Evolutionary conservation across 2,113 vertebrate species (phyloP), one percentile per base, ranked within the genome.

Genomic region (Bufo bufo): DNA sequence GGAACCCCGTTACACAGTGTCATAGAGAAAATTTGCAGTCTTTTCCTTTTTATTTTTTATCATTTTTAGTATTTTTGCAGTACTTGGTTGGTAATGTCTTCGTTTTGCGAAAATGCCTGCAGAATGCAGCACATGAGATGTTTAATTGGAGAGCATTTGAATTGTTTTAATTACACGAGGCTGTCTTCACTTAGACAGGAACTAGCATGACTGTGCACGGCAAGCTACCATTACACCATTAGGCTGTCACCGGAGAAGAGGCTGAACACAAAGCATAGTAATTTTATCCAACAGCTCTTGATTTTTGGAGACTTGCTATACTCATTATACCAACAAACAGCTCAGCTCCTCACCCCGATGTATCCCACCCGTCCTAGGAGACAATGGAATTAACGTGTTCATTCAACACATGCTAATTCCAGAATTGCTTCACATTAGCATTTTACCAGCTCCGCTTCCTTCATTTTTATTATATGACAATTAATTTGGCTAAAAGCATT

Each of bases 171-270:
- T 95, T 94, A 92, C 90, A 87, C n/a, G 89, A 61, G 89, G 92
- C 89, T 90, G 17, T 90, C 92, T 91, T 93, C 89, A 91, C 93
- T 93, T 92, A 3, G 14, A 92, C 87, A 93, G 85, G 90, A 91
- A 85, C 81, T 33, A 5, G 85, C 91, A 92, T 90, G 77, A 89
- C 92, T 92, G 90, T 77, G 23, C 78, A 92, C 88, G 3, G 0
- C 91, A 93, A 56, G 84, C 92, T 93, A 63, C 93, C 91, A 96
- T 95, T 95, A 95, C 0, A 33, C 93, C 91, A 96, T 95, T 95
- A 95, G 0, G 23, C 90, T 94, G 91, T 94, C 95, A 92, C 92
- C 93, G 93, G 90, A 92, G 91, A 89, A 90, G 91, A 91, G 90
- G 75, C 89, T 91, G 90, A 89, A 87, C 90, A 89, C 89, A 84